A percentile compares a stretch with the other conserved stretches of the same genome.
These are phyloP conservation scores for Graptemys geographica DNA, from an alignment of 2,797 vertebrate genomes.

Conservation along the genomic window DNA sequence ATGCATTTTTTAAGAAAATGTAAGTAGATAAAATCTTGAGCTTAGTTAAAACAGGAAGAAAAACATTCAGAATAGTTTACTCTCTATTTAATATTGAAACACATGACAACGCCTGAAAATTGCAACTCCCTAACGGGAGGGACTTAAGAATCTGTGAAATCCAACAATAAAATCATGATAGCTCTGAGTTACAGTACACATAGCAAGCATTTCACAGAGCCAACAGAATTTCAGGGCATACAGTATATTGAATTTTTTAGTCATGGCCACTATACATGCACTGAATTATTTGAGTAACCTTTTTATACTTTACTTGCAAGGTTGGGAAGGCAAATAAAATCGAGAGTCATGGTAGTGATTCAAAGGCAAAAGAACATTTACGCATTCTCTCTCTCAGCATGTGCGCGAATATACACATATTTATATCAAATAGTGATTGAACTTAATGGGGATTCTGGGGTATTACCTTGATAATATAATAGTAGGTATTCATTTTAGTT, in stretches of 20 bases:
- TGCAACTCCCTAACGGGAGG: neutral
- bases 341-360: neutral
- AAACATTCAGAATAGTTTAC: conserved; percentile 47
- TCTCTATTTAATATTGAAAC: conserved; percentile 61
- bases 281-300: conserved; percentile 3
- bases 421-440: neutral
- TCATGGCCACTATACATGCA: neutral
- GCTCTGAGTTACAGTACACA: neutral
- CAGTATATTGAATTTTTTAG: neutral
- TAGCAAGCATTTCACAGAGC: neutral
- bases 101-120: conserved; percentile 17
- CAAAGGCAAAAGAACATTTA: neutral
- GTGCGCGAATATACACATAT: too few species aligned
- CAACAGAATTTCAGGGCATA: conserved; percentile 27
- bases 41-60: conserved; percentile 68
- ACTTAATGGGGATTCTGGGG: neutral
- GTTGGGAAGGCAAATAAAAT: neutral
- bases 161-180: neutral
- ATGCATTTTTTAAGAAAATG: conserved; percentile 62
- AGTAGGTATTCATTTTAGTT: neutral
- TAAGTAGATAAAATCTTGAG: conserved; percentile 16
- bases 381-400: neutral
- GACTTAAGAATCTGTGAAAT: neutral
- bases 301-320: neutral
- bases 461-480: neutral